Base-by-base conservation (phyloP, 1,140 invertebrate species). In the Fopius arisanus region DNA sequence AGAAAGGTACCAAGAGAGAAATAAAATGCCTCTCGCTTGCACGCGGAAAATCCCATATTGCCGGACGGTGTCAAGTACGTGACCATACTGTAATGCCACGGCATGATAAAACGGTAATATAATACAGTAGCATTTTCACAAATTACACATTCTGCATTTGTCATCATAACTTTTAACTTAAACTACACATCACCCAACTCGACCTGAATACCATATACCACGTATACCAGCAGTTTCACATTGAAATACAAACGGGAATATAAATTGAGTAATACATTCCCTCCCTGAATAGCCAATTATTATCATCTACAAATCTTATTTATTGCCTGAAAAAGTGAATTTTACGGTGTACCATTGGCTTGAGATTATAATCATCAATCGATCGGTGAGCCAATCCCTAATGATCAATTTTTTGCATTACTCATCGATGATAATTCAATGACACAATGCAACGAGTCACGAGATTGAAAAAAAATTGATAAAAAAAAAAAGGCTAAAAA, bases 31-130 rank as follows among this genome's bases (percentile, higher is more conserved):
- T 48, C 43, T 48, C 43, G 7, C 43, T 14, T 62, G 28, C 48
- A 67, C 72, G 67, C 33, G 67, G 48, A 65, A 75, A 72, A 75
- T 75, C 62, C 29, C 10, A 65, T 65, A 65, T 65, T 31, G 29
- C 54, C 72, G 74, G 72, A 37, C 33, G 48, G 74, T 75, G 70
- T 75, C 77, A 79, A 71, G 63, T 75, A 80, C 80, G 81, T 82
- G 80, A 82, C 80, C 80, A 83, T 82, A 83, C 78, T 82, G 73
- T 78, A 81, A 79, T 81, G 29, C 28, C 16, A 16, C 28, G 1
- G 1, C 28, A 37, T 59, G 23, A 26, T 21, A 59, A 14, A 31
- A 65, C 62, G 29, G n/a, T 33, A 65, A 31, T 65, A 65, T 65
- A 65, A 65, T 65, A 65, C 29, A 16, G 28, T 31, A 65, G 28